These are phyloP conservation scores for Zootoca vivipara DNA, from an alignment of 2,113 vertebrate genomes.

Conservation along the genomic window DNA sequence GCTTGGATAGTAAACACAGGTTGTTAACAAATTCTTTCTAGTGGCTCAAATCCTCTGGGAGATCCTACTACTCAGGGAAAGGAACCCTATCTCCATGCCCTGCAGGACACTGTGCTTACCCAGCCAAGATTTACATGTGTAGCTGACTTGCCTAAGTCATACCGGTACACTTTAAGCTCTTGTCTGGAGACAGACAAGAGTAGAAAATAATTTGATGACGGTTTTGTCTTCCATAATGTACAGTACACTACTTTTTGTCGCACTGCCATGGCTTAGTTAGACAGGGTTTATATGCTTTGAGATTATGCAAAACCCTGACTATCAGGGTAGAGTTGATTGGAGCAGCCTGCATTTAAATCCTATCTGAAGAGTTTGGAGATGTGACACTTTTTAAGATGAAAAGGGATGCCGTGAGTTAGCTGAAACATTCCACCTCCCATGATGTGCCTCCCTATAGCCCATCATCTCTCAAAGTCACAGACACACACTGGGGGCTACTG, in stretches of 20 bases:
- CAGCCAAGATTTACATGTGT: background rate
- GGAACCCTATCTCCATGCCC: background rate
- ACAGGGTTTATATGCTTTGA: background rate
- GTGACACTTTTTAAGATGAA: background rate
- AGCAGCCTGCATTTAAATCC: background rate
- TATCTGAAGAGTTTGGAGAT: background rate
- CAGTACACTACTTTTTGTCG: background rate
- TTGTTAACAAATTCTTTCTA: background rate
- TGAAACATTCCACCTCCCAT: background rate
- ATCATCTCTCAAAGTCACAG: background rate
- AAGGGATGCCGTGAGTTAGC: background rate
- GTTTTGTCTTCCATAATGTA: background rate
- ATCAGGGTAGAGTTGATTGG: background rate
- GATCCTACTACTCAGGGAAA: background rate
- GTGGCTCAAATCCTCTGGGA: background rate
- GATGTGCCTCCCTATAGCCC: background rate
- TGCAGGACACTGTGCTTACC: background rate
- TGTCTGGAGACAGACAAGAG: background rate
- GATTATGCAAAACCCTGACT: background rate
- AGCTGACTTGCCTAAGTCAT: background rate
- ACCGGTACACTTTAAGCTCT: background rate
- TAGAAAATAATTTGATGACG: background rate
- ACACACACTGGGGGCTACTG: no score
- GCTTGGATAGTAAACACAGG: background rate
- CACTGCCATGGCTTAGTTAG: background rate